Evolutionary conservation across 2,888 invertebrate species (phyloP), one percentile per base, ranked within the genome.

Genomic region (Cremastobaeus sp.): DNA sequence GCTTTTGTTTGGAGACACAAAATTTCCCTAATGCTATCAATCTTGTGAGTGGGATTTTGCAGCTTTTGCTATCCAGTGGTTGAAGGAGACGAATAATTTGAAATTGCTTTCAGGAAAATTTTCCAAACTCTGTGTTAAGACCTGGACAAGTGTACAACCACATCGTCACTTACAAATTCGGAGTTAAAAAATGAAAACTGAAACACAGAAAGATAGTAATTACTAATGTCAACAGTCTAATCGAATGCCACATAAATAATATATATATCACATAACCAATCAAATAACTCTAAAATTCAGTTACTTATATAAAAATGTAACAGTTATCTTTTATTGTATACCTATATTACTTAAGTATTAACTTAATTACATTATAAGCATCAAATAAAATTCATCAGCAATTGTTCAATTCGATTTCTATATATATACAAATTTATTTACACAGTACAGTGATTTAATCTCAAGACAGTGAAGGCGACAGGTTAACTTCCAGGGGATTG

Each of bases 11-110:
- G 54, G 96, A 97, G 89, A 95, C 97, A 0, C 97, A 98, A 88
- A 95, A 95, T 84, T 97, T 93, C 89, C 97, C 98, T 0, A 95
- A 98, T 88, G 95, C 96, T 8, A 89, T 95, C 0, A 95, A 97
- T 88, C 92, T 95, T 85, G 94, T 94, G 87, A 91, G 91, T 86
- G 60, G n/a, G 12, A 39, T n/a, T 18, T 32, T 18, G 15, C 5
- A 28, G 0, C 30, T 39, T 21, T 15, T 30, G 21, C 2, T 25
- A 32, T 2, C 1, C 9, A 32, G 1, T 15, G 3, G 3, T 47
- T 5, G 8, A 25, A 25, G 3, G 8, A 25, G 25, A 25, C n/a
- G 5, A 37, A 5, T 43, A 25, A 41, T 41, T 6, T n/a, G 8
- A 25, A 25, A 21, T 25, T 35, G 2, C 59, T 79, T 91, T 91